Evolutionary conservation across 1,140 invertebrate genomes (phyloP).

Genomic region (Drosophila nasuta): DNA sequence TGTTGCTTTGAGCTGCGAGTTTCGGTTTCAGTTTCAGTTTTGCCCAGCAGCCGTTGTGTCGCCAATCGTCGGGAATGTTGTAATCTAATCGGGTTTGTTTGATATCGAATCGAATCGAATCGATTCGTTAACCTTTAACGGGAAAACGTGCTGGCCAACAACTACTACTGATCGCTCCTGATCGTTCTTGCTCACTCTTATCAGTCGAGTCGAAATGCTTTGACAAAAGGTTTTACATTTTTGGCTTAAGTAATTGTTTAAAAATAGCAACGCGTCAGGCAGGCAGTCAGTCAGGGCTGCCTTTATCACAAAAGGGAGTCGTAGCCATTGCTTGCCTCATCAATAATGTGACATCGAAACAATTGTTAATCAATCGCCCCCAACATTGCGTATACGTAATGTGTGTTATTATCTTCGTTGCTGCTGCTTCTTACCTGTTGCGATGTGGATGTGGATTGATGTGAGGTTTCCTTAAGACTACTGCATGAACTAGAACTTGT

Average conservation of each 20-base stretch:
- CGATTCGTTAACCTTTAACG: constrained; percentile 20
- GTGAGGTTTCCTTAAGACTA: constrained; percentile 85
- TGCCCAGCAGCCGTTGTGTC: constrained; percentile 41
- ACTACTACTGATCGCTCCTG: background rate
- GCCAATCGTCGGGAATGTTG: constrained; percentile 28
- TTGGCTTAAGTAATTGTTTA: constrained; percentile 54
- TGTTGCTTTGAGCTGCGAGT: background rate
- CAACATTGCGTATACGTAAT: constrained; percentile 16
- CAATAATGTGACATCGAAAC: constrained; percentile 8
- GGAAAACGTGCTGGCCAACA: constrained; percentile 24
- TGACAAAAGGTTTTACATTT: constrained; percentile 22
- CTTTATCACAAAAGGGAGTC: constrained; percentile 2
- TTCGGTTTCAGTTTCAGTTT: constrained; percentile 3
- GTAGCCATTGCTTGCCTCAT: background rate
- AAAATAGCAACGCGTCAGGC: constrained; percentile 34
- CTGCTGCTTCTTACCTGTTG: constrained; percentile 72
- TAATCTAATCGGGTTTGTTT: constrained; percentile 46
- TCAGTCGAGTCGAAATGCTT: constrained; percentile 11
- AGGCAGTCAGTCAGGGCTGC: background rate
- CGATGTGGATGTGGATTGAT: constrained; percentile 81
- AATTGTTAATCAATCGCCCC: constrained; percentile 29
- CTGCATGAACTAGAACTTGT: constrained; percentile 80
- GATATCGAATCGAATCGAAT: constrained; percentile 9
- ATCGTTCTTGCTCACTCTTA: constrained; percentile 13
- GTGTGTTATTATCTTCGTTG: background rate